phyloP scores from a whole-genome alignment of 1,140 invertebrate species.

The Pseudoatta argentina region DNA sequence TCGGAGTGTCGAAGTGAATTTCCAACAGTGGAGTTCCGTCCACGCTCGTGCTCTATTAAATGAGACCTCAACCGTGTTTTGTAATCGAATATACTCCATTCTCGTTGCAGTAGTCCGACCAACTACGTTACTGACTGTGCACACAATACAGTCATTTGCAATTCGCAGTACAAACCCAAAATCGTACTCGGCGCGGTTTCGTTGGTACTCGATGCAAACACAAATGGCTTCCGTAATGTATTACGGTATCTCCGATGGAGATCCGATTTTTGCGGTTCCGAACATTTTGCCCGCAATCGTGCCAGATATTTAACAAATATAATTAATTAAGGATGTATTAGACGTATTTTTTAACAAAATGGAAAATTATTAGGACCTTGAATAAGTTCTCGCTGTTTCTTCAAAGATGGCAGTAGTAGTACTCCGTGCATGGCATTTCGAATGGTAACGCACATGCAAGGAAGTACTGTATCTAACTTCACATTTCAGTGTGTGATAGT shows the following conservation, averaged over 20 bases:
- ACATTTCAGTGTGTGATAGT: too few species aligned
- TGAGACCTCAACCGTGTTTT: conserved; percentile 63
- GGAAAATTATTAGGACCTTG: too few species aligned
- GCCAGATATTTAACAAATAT: background rate
- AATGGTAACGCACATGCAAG: too few species aligned
- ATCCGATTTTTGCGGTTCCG: conserved; percentile 7
- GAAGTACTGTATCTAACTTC: too few species aligned
- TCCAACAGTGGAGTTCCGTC: conserved; percentile 10
- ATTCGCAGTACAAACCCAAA: conserved; percentile 67
- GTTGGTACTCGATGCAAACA: background rate
- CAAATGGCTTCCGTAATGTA: background rate
- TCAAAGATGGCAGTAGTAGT: too few species aligned
- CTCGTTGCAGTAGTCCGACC: conserved; percentile 68
- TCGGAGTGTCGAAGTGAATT: conserved; percentile 9
- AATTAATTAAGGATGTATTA: background rate
- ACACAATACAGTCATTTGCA: conserved; percentile 63
- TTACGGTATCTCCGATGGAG: background rate
- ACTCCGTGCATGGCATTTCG: too few species aligned
- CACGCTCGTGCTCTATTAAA: conserved; percentile 37
- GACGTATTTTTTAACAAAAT: too few species aligned
- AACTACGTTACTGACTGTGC: conserved; percentile 67
- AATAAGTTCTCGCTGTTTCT: too few species aligned
- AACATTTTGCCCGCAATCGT: background rate
- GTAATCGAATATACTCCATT: conserved; percentile 70
- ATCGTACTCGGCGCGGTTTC: conserved; percentile 12